A percentile compares a stretch with the other conserved stretches of the same genome.
Conservation (phyloP, 2,797 vertebrate species). For the Myioborus melanocephalus region DNA sequence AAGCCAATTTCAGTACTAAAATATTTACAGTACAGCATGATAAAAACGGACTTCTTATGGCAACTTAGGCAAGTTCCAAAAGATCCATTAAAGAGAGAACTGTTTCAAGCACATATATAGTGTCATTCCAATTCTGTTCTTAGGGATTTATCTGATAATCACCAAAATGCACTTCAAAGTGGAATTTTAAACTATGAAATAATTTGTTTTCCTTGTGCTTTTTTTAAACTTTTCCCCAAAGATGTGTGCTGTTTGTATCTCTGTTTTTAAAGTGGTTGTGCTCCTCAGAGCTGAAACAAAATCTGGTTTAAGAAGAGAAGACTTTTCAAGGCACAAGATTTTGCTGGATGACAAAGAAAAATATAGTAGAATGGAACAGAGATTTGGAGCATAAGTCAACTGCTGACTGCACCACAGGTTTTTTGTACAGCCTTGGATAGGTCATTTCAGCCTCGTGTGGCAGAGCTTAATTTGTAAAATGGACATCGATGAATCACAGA, state of each 20-base stretch:
- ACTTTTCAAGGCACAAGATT: background rate
- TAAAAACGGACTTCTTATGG: constrained; percentile 53
- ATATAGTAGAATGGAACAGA: background rate
- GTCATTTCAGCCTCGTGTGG: background rate
- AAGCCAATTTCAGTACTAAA: constrained; percentile 66
- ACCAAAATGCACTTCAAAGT: constrained; percentile 59
- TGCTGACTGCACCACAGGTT: background rate
- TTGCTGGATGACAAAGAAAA: background rate
- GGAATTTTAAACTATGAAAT: constrained; percentile 63
- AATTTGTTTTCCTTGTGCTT: constrained; percentile 58
- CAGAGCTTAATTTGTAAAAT: background rate
- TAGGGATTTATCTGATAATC: constrained; percentile 64
- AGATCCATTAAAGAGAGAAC: constrained; percentile 68
- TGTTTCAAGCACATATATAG: constrained; percentile 44
- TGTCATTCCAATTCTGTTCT: constrained; percentile 59
- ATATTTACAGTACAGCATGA: constrained; percentile 64
- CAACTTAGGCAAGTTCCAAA: constrained; percentile 63
- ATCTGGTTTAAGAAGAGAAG: background rate
- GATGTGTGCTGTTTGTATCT: background rate
- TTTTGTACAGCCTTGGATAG: background rate
- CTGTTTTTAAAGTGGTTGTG: constrained; percentile 2
- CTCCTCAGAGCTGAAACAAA: background rate
- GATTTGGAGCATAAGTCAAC: background rate
- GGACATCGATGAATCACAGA: background rate
- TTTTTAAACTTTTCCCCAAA: constrained; percentile 24